Percentiles rank a stretch among this genome's conserved stretches.
Evolutionary conservation across 2,797 vertebrate species (phyloP).

Genomic region (Poeciliopsis presidionis): DNA sequence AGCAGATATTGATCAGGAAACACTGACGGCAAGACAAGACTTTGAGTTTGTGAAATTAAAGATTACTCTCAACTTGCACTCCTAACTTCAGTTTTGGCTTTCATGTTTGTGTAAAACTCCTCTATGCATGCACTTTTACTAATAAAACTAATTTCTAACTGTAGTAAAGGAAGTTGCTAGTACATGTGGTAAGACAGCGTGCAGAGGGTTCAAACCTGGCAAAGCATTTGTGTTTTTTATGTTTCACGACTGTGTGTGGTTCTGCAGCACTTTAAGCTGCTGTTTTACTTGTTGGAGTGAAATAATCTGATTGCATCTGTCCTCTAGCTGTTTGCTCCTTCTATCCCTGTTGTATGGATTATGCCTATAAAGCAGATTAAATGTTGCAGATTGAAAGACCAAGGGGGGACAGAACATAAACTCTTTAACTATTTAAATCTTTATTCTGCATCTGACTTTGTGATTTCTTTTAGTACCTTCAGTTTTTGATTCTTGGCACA

Average conservation of each 20-base stretch:
- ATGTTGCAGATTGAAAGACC: conserved; percentile 20
- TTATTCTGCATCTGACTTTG: neutral
- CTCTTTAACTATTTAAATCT: neutral
- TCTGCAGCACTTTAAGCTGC: conserved; percentile 28
- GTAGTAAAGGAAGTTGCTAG: neutral
- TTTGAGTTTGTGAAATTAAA: neutral
- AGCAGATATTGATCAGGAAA: conserved; percentile 48
- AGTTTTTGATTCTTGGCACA: neutral
- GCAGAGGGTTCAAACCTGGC: conserved; percentile 28
- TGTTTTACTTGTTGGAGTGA: conserved; percentile 48
- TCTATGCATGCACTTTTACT: neutral
- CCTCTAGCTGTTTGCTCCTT: conserved; percentile 26
- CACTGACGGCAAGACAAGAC: conserved; percentile 11
- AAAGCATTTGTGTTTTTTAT: neutral
- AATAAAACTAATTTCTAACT: neutral
- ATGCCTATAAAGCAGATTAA: conserved; percentile 33
- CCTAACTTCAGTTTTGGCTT: neutral
- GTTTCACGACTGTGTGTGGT: neutral
- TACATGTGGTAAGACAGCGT: neutral
- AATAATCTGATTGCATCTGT: conserved; percentile 58
- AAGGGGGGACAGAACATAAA: conserved; percentile 9
- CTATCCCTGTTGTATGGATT: conserved; percentile 31
- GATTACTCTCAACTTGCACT: neutral
- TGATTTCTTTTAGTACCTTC: neutral
- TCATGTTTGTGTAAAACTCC: neutral